phyloP scores from a whole-genome alignment of 2,888 invertebrate genomes.

The Macropis europaea region DNA sequence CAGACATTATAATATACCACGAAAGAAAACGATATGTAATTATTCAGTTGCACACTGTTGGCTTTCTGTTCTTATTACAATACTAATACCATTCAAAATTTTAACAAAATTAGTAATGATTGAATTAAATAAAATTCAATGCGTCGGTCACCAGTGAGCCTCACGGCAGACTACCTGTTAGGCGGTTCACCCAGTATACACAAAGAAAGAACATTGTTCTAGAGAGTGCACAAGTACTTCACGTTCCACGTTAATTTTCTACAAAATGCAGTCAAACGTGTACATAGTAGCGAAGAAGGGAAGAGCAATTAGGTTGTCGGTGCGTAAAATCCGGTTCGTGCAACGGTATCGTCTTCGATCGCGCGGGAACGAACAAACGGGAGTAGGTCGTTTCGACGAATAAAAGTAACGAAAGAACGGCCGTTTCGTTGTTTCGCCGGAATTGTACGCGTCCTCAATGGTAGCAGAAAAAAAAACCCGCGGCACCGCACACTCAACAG shows the following conservation, averaged over 20 bases:
- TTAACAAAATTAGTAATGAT: too few relatives aligned
- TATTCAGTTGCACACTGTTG: too few relatives aligned
- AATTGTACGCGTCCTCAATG: conserved; percentile 17
- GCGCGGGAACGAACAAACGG: not conserved
- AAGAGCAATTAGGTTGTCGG: conserved; percentile 29
- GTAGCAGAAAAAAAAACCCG: conserved; percentile 3
- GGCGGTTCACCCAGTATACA: not conserved
- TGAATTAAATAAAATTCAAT: too few relatives aligned
- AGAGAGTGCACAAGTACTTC: not conserved
- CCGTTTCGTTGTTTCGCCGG: conserved; percentile 21
- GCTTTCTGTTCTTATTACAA: too few relatives aligned
- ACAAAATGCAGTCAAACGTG: not conserved
- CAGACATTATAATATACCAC: too few relatives aligned
- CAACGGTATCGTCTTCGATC: conserved; percentile 14
- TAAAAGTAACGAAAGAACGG: conserved; percentile 45
- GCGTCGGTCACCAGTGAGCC: too few relatives aligned
- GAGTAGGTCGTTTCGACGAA: conserved; percentile 13
- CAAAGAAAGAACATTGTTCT: conserved; percentile 2
- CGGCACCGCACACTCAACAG: not conserved
- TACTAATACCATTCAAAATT: too few relatives aligned
- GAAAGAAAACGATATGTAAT: too few relatives aligned
- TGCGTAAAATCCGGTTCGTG: conserved; percentile 11
- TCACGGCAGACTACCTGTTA: too few relatives aligned
- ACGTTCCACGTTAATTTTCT: not conserved
- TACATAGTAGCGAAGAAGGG: not conserved